These are phyloP conservation scores for Amphimallon solstitiale DNA, from an alignment of 2,888 invertebrate species.

Conservation along the genomic window DNA sequence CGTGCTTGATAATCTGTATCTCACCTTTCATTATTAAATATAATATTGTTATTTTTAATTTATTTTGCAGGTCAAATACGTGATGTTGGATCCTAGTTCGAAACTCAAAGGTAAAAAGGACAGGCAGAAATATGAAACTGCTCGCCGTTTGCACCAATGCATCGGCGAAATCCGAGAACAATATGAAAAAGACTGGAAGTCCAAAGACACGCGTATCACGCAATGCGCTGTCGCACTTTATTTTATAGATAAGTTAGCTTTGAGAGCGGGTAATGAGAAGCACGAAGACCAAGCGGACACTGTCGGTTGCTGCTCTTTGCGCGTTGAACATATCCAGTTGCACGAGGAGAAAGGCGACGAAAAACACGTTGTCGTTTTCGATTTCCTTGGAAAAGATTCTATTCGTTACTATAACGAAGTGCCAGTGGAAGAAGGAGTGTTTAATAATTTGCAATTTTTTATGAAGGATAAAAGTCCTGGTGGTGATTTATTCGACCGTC, in stretches of 20 bases:
- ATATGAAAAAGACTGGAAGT: slow-evolving; percentile 94
- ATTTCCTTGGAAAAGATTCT: slow-evolving; percentile 96
- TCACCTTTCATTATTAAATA: neutral
- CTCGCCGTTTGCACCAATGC: slow-evolving; percentile 87
- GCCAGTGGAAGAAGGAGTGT: slow-evolving; percentile 97
- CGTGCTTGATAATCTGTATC: too few relatives aligned
- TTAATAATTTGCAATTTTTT: slow-evolving; percentile 96
- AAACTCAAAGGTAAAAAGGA: slow-evolving; percentile 99
- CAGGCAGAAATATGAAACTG: slow-evolving; percentile 99
- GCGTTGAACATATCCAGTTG: slow-evolving; percentile 94
- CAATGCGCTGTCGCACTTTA: slow-evolving; percentile 98
- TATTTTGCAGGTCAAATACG: slow-evolving; percentile 80
- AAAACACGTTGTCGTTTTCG: slow-evolving; percentile 96
- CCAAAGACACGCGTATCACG: slow-evolving; percentile 97
- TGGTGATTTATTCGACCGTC: slow-evolving; percentile 97
- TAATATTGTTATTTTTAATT: neutral
- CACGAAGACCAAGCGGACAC: slow-evolving; percentile 99
- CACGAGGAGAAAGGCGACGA: slow-evolving; percentile 87
- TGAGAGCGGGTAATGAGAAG: slow-evolving; percentile 97
- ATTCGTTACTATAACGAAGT: slow-evolving; percentile 93
- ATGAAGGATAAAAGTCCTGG: slow-evolving; percentile 95
- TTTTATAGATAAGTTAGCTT: slow-evolving; percentile 98
- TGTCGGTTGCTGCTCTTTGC: slow-evolving; percentile 96
- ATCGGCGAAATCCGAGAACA: slow-evolving; percentile 89
- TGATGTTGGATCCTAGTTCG: slow-evolving; percentile 99